Conservation (phyloP, 2,888 invertebrate species). For the Tenthredo notha region DNA sequence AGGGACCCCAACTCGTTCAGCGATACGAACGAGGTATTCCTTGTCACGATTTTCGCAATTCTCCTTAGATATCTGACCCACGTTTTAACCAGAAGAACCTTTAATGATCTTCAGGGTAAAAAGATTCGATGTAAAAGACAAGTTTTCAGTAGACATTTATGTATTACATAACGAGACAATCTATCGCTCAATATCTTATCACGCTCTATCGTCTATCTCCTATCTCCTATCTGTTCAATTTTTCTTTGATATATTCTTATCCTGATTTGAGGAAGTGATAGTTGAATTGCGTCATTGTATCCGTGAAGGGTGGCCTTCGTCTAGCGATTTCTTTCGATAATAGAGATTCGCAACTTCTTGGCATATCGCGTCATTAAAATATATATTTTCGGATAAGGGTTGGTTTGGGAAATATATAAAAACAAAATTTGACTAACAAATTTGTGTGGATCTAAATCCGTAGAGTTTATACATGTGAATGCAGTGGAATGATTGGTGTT, state of each 20-base stretch:
- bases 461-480: background rate
- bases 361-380: constrained; percentile 14
- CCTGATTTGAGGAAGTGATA: background rate
- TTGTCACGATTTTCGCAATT: background rate
- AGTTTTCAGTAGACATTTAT: background rate
- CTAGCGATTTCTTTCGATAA: background rate
- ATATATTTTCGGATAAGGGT: background rate
- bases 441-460: background rate
- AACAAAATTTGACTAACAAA: background rate
- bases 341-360: background rate
- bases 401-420: background rate
- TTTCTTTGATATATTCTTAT: background rate
- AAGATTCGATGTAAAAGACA: background rate
- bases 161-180: background rate
- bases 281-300: constrained; percentile 9
- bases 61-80: background rate
- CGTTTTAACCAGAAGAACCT: constrained; percentile 16
- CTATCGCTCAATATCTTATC: background rate
- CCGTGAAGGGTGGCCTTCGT: background rate
- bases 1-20: constrained; percentile 15
- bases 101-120: background rate
- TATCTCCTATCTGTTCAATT: background rate
- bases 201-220: background rate
- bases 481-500: background rate
- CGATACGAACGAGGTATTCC: constrained; percentile 16